Conservation (phyloP, 2,888 invertebrate species). For the Megamerina dolium region DNA sequence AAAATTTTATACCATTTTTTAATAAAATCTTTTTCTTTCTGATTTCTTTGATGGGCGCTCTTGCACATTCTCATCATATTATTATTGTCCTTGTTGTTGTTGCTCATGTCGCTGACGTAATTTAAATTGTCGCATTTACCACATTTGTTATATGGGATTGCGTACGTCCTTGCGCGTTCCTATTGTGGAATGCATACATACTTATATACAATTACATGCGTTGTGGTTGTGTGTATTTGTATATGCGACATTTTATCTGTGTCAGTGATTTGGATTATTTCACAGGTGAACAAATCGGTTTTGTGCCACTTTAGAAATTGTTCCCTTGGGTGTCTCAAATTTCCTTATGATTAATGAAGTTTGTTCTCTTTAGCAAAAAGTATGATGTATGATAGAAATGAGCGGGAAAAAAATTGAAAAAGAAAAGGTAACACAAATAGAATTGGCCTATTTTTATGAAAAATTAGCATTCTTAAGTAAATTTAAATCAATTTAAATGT, state of each 20-base stretch:
- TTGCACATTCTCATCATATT: background rate
- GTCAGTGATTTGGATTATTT: slow-evolving; percentile 21
- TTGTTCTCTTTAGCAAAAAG: too few relatives aligned
- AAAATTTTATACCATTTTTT: background rate
- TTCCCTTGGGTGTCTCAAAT: slow-evolving; percentile 10
- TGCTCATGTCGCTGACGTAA: background rate
- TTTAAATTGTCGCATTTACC: background rate
- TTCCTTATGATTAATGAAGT: background rate
- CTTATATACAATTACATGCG: too few relatives aligned
- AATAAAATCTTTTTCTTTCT: background rate
- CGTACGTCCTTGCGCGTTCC: too few relatives aligned
- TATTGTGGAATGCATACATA: too few relatives aligned
- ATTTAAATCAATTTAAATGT: too few relatives aligned
- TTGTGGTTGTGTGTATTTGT: too few relatives aligned
- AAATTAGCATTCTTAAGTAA: too few relatives aligned
- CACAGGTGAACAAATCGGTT: slow-evolving; percentile 23
- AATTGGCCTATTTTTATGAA: too few relatives aligned
- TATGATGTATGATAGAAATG: background rate
- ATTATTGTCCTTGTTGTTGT: background rate
- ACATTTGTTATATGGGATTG: background rate
- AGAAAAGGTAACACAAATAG: too few relatives aligned
- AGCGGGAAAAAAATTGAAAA: too few relatives aligned
- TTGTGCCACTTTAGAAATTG: slow-evolving; percentile 20
- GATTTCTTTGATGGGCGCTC: background rate
- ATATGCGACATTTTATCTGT: slow-evolving; percentile 16